Percentiles rank a stretch among this genome's conserved stretches.
Conservation (phyloP, 2,888 invertebrate genomes). For the Agrenia bidenticulata region DNA sequence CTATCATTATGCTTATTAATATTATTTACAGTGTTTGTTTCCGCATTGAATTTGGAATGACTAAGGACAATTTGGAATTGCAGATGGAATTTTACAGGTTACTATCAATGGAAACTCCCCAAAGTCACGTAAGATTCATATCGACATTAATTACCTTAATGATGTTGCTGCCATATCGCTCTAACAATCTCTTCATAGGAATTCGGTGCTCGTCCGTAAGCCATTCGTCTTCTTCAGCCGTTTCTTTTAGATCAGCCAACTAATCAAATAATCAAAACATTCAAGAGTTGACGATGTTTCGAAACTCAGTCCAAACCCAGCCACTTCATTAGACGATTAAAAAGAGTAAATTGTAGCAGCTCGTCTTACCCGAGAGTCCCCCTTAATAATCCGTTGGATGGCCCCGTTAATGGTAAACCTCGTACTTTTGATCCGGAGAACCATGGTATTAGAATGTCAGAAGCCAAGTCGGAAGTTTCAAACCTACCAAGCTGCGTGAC, state of each 20-base stretch:
- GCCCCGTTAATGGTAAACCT: constrained; percentile 4
- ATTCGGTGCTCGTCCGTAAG: constrained; percentile 35
- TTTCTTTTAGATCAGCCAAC: constrained; percentile 9
- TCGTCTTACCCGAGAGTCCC: neutral
- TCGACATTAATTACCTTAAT: too few relatives aligned
- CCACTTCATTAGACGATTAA: neutral
- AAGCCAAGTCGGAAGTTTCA: constrained; percentile 2
- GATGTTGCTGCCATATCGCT: constrained; percentile 33
- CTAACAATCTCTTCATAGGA: constrained; percentile 25
- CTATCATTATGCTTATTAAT: too few relatives aligned
- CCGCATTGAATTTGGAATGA: too few relatives aligned
- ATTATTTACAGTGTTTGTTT: too few relatives aligned
- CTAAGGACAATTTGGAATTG: too few relatives aligned
- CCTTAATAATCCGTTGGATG: constrained; percentile 1
- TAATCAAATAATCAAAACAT: neutral
- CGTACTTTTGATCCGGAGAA: neutral
- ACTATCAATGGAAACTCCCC: too few relatives aligned
- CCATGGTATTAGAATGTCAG: neutral
- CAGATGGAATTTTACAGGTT: too few relatives aligned
- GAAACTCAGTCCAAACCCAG: neutral
- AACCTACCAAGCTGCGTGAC: neutral
- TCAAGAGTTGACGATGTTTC: too few relatives aligned
- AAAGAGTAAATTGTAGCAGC: too few relatives aligned
- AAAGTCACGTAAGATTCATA: too few relatives aligned
- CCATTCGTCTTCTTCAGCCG: constrained; percentile 16